Conservation (phyloP, 2,113 vertebrate species). For the Canis aureus region DNA sequence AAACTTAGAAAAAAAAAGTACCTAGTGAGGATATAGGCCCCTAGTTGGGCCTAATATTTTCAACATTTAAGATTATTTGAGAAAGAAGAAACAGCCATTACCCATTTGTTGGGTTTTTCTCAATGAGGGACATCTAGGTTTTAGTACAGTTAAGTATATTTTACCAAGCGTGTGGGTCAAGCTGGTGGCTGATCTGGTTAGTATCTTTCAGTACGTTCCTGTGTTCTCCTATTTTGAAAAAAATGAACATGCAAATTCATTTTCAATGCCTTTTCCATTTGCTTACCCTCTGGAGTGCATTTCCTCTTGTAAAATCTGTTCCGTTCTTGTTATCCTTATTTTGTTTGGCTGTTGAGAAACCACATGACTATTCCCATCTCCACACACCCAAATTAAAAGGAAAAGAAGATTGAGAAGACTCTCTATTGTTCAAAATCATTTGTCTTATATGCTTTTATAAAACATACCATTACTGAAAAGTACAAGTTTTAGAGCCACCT, state of each 20-base stretch:
- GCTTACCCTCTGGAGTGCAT: background rate
- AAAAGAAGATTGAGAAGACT: background rate
- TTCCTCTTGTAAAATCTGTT: background rate
- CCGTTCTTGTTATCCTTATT: fast-evolving
- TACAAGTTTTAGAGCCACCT: background rate
- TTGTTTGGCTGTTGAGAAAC: background rate
- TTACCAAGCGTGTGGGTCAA: too few relatives aligned
- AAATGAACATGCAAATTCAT: background rate
- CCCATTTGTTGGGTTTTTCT: background rate
- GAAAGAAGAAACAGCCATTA: background rate
- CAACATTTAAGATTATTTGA: background rate
- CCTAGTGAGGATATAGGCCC: background rate
- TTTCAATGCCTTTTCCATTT: background rate
- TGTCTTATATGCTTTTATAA: background rate
- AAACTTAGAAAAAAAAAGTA: fast-evolving
- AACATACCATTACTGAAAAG: background rate
- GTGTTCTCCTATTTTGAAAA: background rate
- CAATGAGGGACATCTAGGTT: background rate
- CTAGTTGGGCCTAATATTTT: background rate
- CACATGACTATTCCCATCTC: background rate
- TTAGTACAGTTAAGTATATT: too few relatives aligned
- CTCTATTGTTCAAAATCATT: background rate
- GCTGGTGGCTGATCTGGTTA: fast-evolving
- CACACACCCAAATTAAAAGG: background rate
- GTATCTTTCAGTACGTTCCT: background rate